Evolutionary conservation across 2,797 vertebrate genomes (phyloP).

Genomic region (Naso thynnoides): DNA sequence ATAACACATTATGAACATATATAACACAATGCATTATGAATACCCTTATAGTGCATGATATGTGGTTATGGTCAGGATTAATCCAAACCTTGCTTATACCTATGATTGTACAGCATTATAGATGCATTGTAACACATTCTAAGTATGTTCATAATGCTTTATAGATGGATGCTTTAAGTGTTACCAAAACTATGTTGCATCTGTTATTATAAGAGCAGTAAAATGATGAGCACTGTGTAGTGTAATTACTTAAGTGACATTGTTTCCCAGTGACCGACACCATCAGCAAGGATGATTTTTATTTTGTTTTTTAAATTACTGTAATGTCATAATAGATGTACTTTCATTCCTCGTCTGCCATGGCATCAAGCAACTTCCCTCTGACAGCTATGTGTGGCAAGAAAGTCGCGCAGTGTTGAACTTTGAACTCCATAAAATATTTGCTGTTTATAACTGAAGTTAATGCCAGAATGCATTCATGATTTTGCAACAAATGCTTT

Average conservation of each 20-base stretch:
- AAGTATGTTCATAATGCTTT: too few species aligned
- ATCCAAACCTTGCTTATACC: too few species aligned
- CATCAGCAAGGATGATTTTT: constrained; percentile 23
- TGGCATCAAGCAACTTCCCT: constrained; percentile 10
- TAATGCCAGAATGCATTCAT: constrained; percentile 17
- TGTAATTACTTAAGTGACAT: background rate
- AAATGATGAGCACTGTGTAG: background rate
- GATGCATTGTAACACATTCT: too few species aligned
- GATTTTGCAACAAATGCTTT: constrained; percentile 29
- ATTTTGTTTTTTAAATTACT: constrained; percentile 3
- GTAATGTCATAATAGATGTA: background rate
- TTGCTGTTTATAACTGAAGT: constrained; percentile 4
- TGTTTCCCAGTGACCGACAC: constrained; percentile 19
- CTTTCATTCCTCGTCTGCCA: background rate
- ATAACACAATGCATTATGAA: too few species aligned
- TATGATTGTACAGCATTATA: too few species aligned
- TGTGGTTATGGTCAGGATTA: too few species aligned
- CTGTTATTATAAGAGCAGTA: background rate
- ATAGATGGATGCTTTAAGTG: too few species aligned
- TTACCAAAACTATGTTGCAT: too few species aligned
- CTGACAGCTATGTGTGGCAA: constrained; percentile 3
- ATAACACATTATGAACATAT: too few species aligned
- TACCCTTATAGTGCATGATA: too few species aligned
- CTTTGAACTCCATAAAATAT: constrained; percentile 41
- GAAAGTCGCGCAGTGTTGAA: constrained; percentile 14